A percentile compares a stretch with the other conserved stretches of the same genome.
phyloP scores from a whole-genome alignment of 2,113 vertebrate species.

The Piliocolobus tephrosceles region DNA sequence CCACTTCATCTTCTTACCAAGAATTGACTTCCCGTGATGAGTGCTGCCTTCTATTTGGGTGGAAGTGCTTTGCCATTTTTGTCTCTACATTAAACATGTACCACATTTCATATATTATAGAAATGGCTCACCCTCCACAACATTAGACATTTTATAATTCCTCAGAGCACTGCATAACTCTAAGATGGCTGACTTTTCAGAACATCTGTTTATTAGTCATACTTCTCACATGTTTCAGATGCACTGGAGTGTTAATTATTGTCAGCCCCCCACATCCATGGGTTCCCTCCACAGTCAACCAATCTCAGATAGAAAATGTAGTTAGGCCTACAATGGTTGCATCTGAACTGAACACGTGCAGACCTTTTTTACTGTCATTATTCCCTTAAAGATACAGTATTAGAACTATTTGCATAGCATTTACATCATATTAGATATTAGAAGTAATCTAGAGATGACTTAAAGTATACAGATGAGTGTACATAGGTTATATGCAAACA shows the following conservation, averaged over 20 bases:
- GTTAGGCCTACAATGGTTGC: background rate
- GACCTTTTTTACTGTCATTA: background rate
- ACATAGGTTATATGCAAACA: background rate
- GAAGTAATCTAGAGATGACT: background rate
- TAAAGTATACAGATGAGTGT: background rate
- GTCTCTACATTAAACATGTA: background rate
- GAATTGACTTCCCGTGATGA: background rate
- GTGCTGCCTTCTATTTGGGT: background rate
- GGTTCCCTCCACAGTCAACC: background rate
- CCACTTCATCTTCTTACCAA: background rate
- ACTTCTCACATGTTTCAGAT: constrained; percentile 41
- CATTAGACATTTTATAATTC: constrained; percentile 1
- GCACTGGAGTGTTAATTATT: constrained; percentile 11
- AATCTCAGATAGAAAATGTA: background rate
- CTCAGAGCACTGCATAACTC: background rate
- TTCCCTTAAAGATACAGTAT: background rate
- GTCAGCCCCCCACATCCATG: background rate
- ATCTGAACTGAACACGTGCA: background rate
- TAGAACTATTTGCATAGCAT: background rate
- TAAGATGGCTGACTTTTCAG: constrained; percentile 26
- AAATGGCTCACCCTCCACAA: constrained; percentile 19
- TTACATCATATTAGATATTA: background rate
- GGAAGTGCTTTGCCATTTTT: background rate
- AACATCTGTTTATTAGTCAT: constrained; percentile 33
- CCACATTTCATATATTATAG: background rate